Evolutionary conservation across 2,797 vertebrate genomes (phyloP).

Genomic region (Chanos chanos): DNA sequence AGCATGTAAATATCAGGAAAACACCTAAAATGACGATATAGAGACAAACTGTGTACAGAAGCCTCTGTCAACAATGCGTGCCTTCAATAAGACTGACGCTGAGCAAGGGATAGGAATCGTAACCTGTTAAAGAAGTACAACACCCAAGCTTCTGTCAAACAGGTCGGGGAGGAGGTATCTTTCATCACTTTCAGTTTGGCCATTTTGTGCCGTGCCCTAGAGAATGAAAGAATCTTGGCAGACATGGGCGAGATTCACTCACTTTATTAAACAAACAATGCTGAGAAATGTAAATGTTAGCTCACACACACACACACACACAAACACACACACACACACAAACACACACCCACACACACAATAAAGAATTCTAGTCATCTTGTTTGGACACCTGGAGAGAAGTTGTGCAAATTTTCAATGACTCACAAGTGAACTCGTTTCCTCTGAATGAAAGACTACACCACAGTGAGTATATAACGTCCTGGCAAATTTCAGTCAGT

Average conservation of each 20-base stretch:
- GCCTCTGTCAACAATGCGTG: constrained; percentile 66
- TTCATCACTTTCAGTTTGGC: constrained; percentile 54
- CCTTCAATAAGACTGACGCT: constrained; percentile 57
- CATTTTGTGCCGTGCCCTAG: constrained; percentile 40
- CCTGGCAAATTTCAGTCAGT: too few species aligned
- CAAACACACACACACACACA: too few species aligned
- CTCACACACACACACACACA: too few species aligned
- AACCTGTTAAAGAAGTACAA: constrained; percentile 50
- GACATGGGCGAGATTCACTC: constrained; percentile 52
- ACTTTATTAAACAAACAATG: constrained; percentile 64
- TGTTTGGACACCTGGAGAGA: constrained; percentile 71
- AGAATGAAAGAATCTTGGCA: constrained; percentile 73
- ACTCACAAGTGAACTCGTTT: too few species aligned
- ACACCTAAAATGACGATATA: constrained; percentile 61
- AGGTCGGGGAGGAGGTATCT: constrained; percentile 58
- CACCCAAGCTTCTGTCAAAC: constrained; percentile 57
- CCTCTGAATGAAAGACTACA: too few species aligned
- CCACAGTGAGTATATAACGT: too few species aligned
- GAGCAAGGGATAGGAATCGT: constrained; percentile 44
- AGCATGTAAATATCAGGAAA: constrained; percentile 41
- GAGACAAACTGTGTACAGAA: constrained; percentile 64
- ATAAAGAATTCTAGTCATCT: constrained; percentile 35
- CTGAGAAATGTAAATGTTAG: constrained; percentile 65
- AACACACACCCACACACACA: too few species aligned
- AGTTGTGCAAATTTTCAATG: constrained; percentile 26